Evolutionary conservation across 1,140 invertebrate genomes (phyloP).

Genomic region (Aphis craccivora): DNA sequence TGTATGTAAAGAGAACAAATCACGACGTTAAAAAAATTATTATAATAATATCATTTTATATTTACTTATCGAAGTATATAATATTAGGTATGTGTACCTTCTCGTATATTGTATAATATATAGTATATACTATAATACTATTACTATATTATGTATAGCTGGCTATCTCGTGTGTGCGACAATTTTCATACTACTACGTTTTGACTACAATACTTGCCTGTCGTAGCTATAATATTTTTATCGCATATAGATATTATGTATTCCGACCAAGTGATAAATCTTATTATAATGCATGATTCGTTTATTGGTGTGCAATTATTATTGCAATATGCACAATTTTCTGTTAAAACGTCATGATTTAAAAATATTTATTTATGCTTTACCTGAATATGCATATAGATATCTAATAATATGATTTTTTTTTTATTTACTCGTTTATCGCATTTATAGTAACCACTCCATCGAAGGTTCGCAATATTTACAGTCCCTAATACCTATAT

Average conservation of each 20-base stretch:
- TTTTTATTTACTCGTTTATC: background rate
- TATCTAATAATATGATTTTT: background rate
- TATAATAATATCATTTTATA: background rate
- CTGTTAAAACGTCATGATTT: background rate
- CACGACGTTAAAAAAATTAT: slow-evolving; percentile 20
- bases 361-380: background rate
- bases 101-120: too few relatives aligned
- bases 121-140: background rate
- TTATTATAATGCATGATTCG: background rate
- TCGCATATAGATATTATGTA: background rate
- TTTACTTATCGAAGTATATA: background rate
- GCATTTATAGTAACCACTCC: background rate
- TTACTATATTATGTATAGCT: background rate
- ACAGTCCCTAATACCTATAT: background rate
- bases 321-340: background rate
- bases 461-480: background rate
- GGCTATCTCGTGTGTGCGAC: background rate
- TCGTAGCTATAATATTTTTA: background rate
- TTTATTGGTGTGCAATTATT: background rate
- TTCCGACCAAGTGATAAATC: background rate
- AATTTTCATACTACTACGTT: background rate
- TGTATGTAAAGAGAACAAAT: slow-evolving; percentile 20
- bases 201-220: background rate
- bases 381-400: background rate
- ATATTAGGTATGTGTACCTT: background rate